Conservation (phyloP, 2,113 vertebrate species). For the Cariama cristata region DNA sequence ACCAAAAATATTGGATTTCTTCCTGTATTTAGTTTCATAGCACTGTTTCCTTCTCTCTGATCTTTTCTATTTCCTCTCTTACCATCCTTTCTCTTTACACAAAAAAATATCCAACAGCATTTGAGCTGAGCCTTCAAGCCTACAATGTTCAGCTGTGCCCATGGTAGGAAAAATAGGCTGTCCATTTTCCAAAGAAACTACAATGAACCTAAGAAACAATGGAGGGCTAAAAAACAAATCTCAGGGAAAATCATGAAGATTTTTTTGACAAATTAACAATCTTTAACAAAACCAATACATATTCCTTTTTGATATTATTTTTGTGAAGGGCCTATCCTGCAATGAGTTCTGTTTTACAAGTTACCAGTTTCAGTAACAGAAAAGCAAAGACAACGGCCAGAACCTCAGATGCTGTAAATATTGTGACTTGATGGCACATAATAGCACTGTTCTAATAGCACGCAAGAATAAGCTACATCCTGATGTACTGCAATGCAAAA, state of each 20-base stretch:
- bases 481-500: background rate
- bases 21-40: background rate
- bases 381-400: background rate
- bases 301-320: background rate
- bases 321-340: background rate
- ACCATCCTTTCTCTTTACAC: background rate
- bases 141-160: background rate
- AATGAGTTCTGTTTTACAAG: background rate
- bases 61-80: background rate
- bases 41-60: background rate
- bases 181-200: background rate
- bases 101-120: background rate
- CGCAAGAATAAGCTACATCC: background rate
- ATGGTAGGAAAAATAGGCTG: background rate
- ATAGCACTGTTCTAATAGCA: background rate
- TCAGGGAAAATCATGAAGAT: background rate
- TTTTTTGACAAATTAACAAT: background rate
- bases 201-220: background rate
- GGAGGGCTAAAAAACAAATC: background rate
- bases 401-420: background rate
- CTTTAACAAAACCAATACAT: background rate
- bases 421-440: background rate
- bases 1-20: background rate
- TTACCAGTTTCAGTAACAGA: background rate
- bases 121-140: background rate